These are phyloP conservation scores for Dasyprocta punctata DNA, from an alignment of 2,113 vertebrate genomes.

Conservation along the genomic window DNA sequence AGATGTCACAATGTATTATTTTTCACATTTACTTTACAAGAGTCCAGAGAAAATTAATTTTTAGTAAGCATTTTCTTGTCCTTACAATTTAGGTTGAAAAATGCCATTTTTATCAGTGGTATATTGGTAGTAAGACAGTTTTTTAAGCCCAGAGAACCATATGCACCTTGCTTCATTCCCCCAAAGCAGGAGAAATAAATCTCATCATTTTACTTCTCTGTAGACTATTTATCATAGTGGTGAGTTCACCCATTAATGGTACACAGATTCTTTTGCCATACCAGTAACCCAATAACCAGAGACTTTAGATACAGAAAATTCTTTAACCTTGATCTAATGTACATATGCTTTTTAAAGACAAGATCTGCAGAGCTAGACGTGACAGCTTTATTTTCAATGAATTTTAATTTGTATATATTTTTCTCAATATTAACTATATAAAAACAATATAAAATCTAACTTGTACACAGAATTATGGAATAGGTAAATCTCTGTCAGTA, in stretches of 20 bases:
- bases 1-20: neutral
- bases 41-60: neutral
- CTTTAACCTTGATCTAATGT: constrained; percentile 73
- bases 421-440: constrained; percentile 23
- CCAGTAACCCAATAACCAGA: constrained; percentile 74
- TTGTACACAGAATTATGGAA: neutral
- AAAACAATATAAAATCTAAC: neutral
- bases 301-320: constrained; percentile 66
- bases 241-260: constrained; percentile 75
- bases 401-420: neutral
- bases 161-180: neutral
- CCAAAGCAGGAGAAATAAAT: constrained; percentile 60
- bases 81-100: neutral
- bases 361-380: constrained; percentile 22
- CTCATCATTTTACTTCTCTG: constrained; percentile 65
- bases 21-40: neutral
- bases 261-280: constrained; percentile 70
- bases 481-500: neutral
- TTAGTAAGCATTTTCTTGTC: neutral
- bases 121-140: neutral
- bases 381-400: constrained; percentile 23
- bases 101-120: neutral
- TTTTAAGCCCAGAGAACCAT: constrained; percentile 44
- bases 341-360: constrained; percentile 2
- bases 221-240: constrained; percentile 76